A percentile compares a stretch with the other conserved stretches of the same genome.
Conservation (phyloP, 2,888 invertebrate genomes). For the Monochamus alternatus region DNA sequence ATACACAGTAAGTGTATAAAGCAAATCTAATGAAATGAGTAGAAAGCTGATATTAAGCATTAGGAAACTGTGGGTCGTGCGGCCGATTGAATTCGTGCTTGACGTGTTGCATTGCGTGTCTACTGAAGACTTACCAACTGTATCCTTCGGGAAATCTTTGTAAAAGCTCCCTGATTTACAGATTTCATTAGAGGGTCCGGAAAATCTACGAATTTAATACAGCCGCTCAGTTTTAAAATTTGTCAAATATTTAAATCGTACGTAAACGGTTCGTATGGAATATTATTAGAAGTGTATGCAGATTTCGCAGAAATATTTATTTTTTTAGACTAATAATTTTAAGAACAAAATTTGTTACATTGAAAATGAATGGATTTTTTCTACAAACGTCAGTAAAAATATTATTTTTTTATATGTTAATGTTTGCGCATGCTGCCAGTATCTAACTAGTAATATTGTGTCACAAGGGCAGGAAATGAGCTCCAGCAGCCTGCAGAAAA, state of each 20-base stretch:
- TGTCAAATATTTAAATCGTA: not conserved
- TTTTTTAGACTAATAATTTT: too few relatives aligned
- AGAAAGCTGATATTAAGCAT: slow-evolving; percentile 1
- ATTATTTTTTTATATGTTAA: too few relatives aligned
- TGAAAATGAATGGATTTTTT: too few relatives aligned
- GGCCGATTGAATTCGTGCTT: slow-evolving; percentile 39
- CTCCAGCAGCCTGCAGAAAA: too few relatives aligned
- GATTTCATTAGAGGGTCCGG: slow-evolving; percentile 43
- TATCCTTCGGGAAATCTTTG: slow-evolving; percentile 50
- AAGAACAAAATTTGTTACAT: too few relatives aligned
- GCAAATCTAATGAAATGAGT: slow-evolving; percentile 17
- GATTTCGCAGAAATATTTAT: too few relatives aligned
- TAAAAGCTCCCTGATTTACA: slow-evolving; percentile 51
- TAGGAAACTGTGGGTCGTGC: slow-evolving; percentile 23
- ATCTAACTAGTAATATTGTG: too few relatives aligned
- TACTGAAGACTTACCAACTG: slow-evolving; percentile 37
- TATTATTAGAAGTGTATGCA: too few relatives aligned
- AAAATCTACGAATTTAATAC: slow-evolving; percentile 28
- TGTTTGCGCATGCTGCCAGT: too few relatives aligned
- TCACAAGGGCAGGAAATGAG: too few relatives aligned
- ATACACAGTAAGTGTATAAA: too few relatives aligned
- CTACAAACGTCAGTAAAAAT: too few relatives aligned
- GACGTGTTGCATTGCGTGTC: slow-evolving; percentile 42
- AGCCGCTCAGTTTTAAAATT: not conserved
- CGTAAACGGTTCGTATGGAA: not conserved